Evolutionary conservation across 2,113 vertebrate genomes (phyloP).

Genomic region (Eira barbara): DNA sequence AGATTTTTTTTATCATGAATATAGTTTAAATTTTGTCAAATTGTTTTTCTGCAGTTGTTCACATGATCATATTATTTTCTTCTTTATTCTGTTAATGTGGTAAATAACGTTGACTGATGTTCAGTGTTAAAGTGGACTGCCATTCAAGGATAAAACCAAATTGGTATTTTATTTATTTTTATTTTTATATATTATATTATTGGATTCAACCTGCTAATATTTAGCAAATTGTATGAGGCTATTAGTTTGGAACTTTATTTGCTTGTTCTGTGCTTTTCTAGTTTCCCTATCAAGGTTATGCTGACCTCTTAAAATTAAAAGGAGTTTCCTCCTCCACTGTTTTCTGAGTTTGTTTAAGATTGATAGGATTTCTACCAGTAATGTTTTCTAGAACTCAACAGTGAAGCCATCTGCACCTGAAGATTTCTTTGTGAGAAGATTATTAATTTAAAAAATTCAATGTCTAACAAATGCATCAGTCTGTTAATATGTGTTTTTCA

Average conservation of each 20-base stretch:
- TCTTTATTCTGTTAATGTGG: background rate
- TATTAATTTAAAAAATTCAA: conserved; percentile 26
- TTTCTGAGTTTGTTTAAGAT: conserved; percentile 11
- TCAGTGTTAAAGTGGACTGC: background rate
- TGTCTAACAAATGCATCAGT: background rate
- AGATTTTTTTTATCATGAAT: background rate
- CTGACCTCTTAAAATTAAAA: background rate
- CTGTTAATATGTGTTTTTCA: conserved; percentile 4
- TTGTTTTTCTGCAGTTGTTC: background rate
- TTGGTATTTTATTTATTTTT: background rate
- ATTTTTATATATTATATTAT: background rate
- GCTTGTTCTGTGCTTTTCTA: background rate
- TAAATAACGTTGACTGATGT: background rate
- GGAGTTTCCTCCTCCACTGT: background rate
- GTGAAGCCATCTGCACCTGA: conserved; percentile 18
- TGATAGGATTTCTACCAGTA: background rate
- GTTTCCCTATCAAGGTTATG: background rate
- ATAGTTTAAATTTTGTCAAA: background rate
- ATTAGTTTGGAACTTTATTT: background rate
- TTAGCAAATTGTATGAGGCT: background rate
- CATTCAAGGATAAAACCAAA: background rate
- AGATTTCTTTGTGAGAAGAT: background rate
- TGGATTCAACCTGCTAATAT: background rate
- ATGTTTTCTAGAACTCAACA: conserved; percentile 25
- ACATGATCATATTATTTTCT: background rate